Evolutionary conservation across 1,140 invertebrate species (phyloP).

Genomic region (Parapsyche elsis): DNA sequence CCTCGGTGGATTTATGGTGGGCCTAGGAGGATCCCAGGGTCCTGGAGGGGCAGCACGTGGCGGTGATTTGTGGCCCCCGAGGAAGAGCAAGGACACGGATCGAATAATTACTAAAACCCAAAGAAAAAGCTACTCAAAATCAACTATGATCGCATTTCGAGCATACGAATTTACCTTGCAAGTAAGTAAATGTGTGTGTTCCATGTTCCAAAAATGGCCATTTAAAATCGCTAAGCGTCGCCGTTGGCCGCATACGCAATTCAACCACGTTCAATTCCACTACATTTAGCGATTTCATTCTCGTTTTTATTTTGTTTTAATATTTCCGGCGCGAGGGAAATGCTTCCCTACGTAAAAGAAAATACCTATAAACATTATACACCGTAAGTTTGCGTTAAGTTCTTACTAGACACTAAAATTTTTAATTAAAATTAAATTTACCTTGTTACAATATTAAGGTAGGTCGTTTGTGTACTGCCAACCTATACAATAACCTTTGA

Average conservation of each 20-base stretch:
- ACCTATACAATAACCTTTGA: too few relatives aligned
- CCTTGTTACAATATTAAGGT: too few relatives aligned
- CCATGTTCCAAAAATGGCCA: not conserved
- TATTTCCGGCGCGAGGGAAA: not conserved
- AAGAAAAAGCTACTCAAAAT: slow-evolving; percentile 38
- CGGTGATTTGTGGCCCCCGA: slow-evolving; percentile 51
- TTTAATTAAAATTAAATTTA: too few relatives aligned
- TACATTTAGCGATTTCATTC: slow-evolving; percentile 7
- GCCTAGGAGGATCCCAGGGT: slow-evolving; percentile 4
- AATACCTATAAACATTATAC: not conserved
- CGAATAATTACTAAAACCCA: slow-evolving; percentile 48
- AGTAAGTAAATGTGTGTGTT: not conserved
- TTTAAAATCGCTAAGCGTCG: not conserved
- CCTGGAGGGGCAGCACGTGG: slow-evolving; percentile 38
- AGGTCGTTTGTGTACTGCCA: too few relatives aligned
- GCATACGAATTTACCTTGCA: not conserved
- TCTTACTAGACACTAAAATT: not conserved
- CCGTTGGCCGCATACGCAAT: not conserved
- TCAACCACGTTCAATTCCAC: not conserved
- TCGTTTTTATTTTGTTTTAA: slow-evolving; percentile 9
- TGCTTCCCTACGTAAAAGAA: not conserved
- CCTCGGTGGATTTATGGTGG: slow-evolving; percentile 14
- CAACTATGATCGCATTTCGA: not conserved
- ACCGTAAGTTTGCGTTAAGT: not conserved
- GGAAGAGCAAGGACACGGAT: slow-evolving; percentile 46